phyloP scores from a whole-genome alignment of 2,888 invertebrate genomes.

The Aricia artaxerxes region DNA sequence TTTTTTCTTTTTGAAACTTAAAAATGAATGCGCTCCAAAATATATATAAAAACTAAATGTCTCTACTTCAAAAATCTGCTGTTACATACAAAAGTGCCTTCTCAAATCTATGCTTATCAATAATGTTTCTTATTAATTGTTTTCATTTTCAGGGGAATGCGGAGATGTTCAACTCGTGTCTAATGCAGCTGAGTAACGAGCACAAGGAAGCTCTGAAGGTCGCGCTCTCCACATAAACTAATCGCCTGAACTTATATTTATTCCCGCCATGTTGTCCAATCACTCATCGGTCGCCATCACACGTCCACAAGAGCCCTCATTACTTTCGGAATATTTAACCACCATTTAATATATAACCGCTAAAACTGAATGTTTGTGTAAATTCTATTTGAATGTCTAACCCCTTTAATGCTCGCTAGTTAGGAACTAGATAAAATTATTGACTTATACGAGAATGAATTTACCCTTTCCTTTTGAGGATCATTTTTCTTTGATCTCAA shows the following conservation, averaged over 20 bases:
- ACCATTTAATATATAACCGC: constrained; percentile 11
- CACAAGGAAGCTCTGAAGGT: constrained; percentile 91
- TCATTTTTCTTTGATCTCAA: constrained; percentile 53
- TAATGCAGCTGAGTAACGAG: constrained; percentile 87
- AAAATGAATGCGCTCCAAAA: too few species aligned
- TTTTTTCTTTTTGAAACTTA: too few species aligned
- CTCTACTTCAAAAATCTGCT: neutral
- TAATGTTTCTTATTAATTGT: neutral
- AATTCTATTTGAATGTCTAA: constrained; percentile 29
- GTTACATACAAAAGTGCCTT: neutral
- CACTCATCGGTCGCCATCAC: constrained; percentile 48
- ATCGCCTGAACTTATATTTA: constrained; percentile 46
- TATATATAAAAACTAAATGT: neutral
- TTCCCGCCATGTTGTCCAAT: constrained; percentile 46
- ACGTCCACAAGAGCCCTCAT: constrained; percentile 41
- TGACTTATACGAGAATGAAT: constrained; percentile 37
- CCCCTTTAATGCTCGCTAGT: constrained; percentile 29
- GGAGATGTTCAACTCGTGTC: constrained; percentile 89
- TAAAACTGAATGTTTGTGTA: constrained; percentile 25
- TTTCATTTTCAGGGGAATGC: constrained; percentile 83
- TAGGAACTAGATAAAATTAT: constrained; percentile 29
- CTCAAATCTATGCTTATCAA: constrained; percentile 19
- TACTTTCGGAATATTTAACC: constrained; percentile 27
- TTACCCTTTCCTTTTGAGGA: constrained; percentile 45
- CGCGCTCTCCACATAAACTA: constrained; percentile 79